Evolutionary conservation across 1,140 invertebrate genomes (phyloP).

Genomic region (Zaprionus capensis): DNA sequence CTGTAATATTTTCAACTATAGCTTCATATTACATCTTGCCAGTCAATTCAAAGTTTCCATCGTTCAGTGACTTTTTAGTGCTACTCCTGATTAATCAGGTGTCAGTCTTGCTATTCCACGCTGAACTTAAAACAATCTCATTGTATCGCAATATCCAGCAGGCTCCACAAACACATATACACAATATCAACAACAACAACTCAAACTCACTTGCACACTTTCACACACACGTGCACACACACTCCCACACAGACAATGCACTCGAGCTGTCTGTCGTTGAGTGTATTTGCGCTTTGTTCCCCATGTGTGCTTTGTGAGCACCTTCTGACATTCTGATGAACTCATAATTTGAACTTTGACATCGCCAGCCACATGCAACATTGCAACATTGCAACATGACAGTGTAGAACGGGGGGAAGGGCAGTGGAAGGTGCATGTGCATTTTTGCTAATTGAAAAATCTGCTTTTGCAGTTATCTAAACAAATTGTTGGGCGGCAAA

Average conservation of each 20-base stretch:
- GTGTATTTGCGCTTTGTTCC: constrained; percentile 76
- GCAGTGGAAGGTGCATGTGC: constrained; percentile 5
- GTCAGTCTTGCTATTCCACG: neutral
- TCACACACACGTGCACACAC: constrained; percentile 7
- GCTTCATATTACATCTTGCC: neutral
- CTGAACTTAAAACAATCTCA: constrained; percentile 5
- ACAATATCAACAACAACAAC: neutral
- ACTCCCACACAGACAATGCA: constrained; percentile 39
- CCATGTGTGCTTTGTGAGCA: constrained; percentile 56
- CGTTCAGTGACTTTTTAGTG: neutral
- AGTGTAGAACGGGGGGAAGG: neutral
- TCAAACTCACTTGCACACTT: neutral
- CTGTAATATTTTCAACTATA: no score
- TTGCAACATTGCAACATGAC: constrained; percentile 2
- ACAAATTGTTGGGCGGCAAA: constrained; percentile 10
- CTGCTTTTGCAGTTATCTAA: constrained; percentile 2
- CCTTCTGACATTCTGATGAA: constrained; percentile 66
- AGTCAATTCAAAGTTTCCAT: neutral
- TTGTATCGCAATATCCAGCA: constrained; percentile 4
- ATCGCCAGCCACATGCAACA: constrained; percentile 21
- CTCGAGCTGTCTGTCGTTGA: constrained; percentile 67
- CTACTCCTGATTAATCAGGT: constrained; percentile 1
- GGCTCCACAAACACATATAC: neutral
- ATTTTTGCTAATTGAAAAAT: constrained; percentile 39
- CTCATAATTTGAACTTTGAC: constrained; percentile 79